Evolutionary conservation across 2,888 invertebrate genomes (phyloP), one percentile per base, ranked within the genome.

Genomic region (Mellilla xanthometata): DNA sequence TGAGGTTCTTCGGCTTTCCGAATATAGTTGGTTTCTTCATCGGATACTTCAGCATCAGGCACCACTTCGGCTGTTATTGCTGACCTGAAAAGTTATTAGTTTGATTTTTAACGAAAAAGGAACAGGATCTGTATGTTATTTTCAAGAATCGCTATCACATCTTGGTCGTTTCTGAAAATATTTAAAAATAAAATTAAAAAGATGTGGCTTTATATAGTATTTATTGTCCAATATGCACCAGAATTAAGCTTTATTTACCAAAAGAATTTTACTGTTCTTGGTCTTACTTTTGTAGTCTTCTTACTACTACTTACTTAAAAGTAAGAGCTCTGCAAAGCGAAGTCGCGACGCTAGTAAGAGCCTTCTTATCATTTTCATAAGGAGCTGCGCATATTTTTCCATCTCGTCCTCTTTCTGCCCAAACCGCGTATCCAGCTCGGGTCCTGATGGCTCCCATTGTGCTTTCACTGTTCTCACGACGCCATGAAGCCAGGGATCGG

Each of bases 311-410:
- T 60, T 83, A 96, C 96, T 92, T 93, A 76, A 93, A 96, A 10
- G 94, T 93, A 27, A 96, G 82, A 1, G 94, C 92, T 61, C 91
- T 93, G 77, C 96, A 96, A 2, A 96, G 87, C 0, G 96, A 96
- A 15, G 93, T 91, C 1, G 95, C 95, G 2, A 96, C 94, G 8
- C 94, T 95, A 60, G 91, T 91, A 2, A 95, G 85, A 12, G 93
- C 91, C 22, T 78, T 80, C 51, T 90, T 89, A 70, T 92, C 91
- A 12, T 83, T 86, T 64, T 95, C 95, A 49, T 96, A 85, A 35
- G 95, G 95, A 65, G 95, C 94, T 0, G 95, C 94, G 72, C 96
- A 96, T 24, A 96, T 81, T 81, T 96, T 96, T 36, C 96, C 96
- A 35, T 92, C 90, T 36, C 92, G 91, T 3, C 96, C 96, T 65